Evolutionary conservation across 2,797 vertebrate genomes (phyloP).

Genomic region (Dipus sagitta): DNA sequence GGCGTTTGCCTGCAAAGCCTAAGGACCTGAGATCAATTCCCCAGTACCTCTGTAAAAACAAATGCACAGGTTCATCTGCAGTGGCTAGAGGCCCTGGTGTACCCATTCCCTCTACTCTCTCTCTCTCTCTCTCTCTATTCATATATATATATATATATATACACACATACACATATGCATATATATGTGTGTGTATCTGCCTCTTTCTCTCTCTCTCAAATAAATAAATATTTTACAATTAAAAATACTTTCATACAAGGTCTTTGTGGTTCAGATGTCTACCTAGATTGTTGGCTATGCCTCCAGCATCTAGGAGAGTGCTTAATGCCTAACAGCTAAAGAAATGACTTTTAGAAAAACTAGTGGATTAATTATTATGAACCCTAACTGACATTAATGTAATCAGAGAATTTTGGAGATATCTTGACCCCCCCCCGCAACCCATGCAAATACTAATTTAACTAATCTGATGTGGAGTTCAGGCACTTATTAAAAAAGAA

Average conservation of each 20-base stretch:
- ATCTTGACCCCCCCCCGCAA: background rate
- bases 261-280: background rate
- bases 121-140: no score
- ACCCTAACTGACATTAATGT: background rate
- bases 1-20: no score
- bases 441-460: background rate
- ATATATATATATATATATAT: no score
- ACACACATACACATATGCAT: no score
- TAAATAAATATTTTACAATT: no score
- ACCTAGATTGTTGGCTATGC: background rate
- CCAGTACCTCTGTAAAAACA: no score
- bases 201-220: no score
- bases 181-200: no score
- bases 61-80: no score
- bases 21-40: no score
- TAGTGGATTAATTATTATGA: background rate
- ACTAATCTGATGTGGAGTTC: background rate
- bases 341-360: background rate
- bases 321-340: background rate
- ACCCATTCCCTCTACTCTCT: no score
- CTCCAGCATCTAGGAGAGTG: background rate
- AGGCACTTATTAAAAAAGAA: background rate
- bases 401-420: background rate
- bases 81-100: no score
- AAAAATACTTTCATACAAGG: background rate